Evolutionary conservation across 2,888 invertebrate species (phyloP).

Genomic region (Heliconius hortense): DNA sequence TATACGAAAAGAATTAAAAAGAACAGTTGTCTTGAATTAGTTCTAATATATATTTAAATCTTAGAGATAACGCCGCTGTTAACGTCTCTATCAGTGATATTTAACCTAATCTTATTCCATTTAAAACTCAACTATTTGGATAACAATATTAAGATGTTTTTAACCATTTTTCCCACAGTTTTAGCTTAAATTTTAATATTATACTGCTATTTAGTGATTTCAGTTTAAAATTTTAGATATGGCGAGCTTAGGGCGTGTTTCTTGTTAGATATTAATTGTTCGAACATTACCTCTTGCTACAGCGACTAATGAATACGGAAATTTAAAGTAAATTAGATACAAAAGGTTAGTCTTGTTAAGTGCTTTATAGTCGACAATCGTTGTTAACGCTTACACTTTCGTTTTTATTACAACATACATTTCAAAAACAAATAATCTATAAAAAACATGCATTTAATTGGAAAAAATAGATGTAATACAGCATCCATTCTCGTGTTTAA

Average conservation of each 20-base stretch:
- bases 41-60: constrained; percentile 9
- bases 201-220: background rate
- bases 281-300: constrained; percentile 21
- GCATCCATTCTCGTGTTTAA: background rate
- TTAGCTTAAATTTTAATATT: constrained; percentile 1
- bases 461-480: background rate
- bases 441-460: too few relatives aligned
- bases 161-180: constrained; percentile 12
- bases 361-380: background rate
- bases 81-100: constrained; percentile 20
- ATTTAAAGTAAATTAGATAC: constrained; percentile 11
- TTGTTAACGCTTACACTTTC: background rate
- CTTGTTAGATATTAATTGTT: constrained; percentile 7
- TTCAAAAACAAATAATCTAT: background rate
- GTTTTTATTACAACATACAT: background rate
- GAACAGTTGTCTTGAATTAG: constrained; percentile 1
- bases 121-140: constrained; percentile 9
- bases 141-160: constrained; percentile 12
- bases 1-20: constrained; percentile 1
- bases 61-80: constrained; percentile 10
- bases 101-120: constrained; percentile 6
- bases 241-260: background rate
- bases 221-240: background rate
- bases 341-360: constrained; percentile 22
- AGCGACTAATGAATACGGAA: constrained; percentile 28